Conservation (phyloP, 2,113 vertebrate genomes). For the Plestiodon gilberti region DNA sequence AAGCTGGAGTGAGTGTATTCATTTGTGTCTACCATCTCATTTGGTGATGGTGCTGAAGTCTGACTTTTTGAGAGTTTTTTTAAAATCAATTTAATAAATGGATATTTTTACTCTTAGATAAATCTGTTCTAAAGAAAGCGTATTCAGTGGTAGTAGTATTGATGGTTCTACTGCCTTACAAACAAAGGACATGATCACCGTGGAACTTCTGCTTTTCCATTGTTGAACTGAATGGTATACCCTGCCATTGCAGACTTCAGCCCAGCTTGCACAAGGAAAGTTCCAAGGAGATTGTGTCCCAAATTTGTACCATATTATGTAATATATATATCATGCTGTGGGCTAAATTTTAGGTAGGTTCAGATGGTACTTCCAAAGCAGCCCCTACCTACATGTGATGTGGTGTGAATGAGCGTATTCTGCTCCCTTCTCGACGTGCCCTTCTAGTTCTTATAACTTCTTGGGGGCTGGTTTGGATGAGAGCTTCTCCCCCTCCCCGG, state of each 20-base stretch:
- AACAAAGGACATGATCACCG: conserved; percentile 13
- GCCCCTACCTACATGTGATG: too few species aligned
- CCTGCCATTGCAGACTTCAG: neutral
- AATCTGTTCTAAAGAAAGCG: conserved; percentile 44
- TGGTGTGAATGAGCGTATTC: too few species aligned
- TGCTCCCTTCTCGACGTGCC: too few species aligned
- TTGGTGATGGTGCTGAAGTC: conserved; percentile 58
- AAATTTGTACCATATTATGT: neutral
- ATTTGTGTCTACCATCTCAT: conserved; percentile 48
- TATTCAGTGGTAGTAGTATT: conserved; percentile 14
- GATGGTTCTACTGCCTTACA: conserved; percentile 58
- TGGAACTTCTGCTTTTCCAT: neutral
- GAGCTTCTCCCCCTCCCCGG: too few species aligned
- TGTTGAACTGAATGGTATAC: neutral
- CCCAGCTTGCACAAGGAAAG: neutral
- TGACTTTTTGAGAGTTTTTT: conserved; percentile 4
- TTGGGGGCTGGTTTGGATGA: too few species aligned
- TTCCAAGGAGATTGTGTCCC: neutral
- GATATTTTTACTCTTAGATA: conserved; percentile 27
- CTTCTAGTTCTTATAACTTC: too few species aligned
- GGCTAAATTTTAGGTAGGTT: too few species aligned
- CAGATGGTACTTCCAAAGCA: too few species aligned
- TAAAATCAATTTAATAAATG: conserved; percentile 8
- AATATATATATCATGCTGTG: neutral
- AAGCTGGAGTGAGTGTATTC: conserved; percentile 50